Percentiles rank a stretch among this genome's conserved stretches.
Conservation (phyloP, 2,113 vertebrate species). For the Chaenogobius annularis region DNA sequence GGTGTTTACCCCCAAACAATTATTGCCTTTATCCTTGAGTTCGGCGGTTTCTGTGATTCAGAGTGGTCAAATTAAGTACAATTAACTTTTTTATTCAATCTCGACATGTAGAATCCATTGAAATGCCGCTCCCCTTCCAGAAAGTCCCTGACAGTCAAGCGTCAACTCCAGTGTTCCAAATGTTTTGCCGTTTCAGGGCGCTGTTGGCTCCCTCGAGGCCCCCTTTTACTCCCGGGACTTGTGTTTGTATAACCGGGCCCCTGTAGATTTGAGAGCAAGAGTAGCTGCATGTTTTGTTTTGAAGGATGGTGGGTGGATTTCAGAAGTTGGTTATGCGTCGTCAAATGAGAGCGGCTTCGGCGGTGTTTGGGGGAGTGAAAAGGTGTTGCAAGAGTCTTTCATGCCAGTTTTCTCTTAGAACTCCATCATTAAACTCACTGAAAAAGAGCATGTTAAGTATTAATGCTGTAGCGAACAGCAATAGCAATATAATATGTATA, state of each 20-base stretch:
- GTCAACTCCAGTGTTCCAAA: not conserved
- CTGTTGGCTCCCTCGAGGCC: constrained; percentile 32
- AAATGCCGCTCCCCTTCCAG: constrained; percentile 12
- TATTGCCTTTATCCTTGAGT: not conserved
- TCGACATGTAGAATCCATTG: not conserved
- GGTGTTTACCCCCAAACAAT: no score
- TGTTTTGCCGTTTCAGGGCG: constrained; percentile 7
- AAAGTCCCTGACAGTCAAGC: constrained; percentile 14
- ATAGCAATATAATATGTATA: no score
- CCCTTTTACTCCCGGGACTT: constrained; percentile 10
- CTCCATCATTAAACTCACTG: not conserved
- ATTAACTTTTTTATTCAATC: not conserved
- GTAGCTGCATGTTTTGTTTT: constrained; percentile 34
- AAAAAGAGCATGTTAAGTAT: not conserved
- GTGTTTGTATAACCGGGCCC: constrained; percentile 47
- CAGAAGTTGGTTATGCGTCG: constrained; percentile 7
- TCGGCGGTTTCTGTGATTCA: not conserved
- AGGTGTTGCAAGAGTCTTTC: constrained; percentile 26
- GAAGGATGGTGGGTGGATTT: constrained; percentile 31
- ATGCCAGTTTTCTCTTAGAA: constrained; percentile 8
- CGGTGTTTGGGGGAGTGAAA: constrained; percentile 7
- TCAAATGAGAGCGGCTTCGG: constrained; percentile 32
- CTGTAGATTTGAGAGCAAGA: constrained; percentile 17
- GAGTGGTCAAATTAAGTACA: not conserved
- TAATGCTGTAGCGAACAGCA: not conserved